A percentile compares a stretch with the other conserved stretches of the same genome.
These are phyloP conservation scores for Onychorhynchus coronatus DNA, from an alignment of 2,113 vertebrate genomes.

Conservation along the genomic window DNA sequence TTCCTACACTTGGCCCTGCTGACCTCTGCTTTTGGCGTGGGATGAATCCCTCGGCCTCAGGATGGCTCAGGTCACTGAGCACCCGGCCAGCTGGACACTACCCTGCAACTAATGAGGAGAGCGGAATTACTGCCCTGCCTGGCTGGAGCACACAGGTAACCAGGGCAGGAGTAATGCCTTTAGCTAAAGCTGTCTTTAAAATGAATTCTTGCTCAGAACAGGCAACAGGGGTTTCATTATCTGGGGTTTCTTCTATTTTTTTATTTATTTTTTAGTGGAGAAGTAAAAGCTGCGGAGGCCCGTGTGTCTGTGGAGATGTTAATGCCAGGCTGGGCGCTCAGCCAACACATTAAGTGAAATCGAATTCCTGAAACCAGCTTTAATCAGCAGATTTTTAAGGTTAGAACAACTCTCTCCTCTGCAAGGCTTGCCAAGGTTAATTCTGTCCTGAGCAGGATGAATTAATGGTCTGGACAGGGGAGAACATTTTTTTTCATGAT, in stretches of 20 bases:
- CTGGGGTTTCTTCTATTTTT: not conserved
- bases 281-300: conserved; percentile 61
- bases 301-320: conserved; percentile 84
- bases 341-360: conserved; percentile 99
- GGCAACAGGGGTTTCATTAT: conserved; percentile 18
- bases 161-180: not conserved
- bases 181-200: not conserved
- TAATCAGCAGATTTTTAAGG: conserved; percentile 99
- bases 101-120: not conserved
- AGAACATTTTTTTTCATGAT: conserved; percentile 44
- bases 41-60: accelerated
- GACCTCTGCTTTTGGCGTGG: not conserved
- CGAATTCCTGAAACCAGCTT: conserved; percentile 98
- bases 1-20: not conserved
- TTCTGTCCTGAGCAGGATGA: conserved; percentile 85
- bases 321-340: conserved; percentile 86
- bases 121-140: not conserved
- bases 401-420: conserved; percentile 98
- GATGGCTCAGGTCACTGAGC: not conserved
- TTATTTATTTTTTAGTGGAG: conserved; percentile 38
- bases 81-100: accelerated
- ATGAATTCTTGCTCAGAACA: conserved; percentile 15
- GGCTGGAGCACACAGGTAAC: not conserved
- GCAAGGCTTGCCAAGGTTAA: conserved; percentile 96
- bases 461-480: conserved; percentile 87